Conservation (phyloP, 2,888 invertebrate species). For the Synergus itoensis region DNA sequence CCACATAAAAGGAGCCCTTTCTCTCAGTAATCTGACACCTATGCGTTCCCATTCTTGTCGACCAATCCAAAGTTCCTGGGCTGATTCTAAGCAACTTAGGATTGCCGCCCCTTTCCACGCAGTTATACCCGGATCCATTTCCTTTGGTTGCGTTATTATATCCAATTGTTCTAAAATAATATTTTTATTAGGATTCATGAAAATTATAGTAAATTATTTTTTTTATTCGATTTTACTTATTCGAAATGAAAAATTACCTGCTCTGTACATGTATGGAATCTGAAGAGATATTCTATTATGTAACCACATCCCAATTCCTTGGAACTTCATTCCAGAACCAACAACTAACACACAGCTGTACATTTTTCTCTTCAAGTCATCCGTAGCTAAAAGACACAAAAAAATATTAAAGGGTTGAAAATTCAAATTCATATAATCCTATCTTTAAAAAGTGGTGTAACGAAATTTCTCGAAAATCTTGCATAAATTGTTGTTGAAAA, state of each 20-base stretch:
- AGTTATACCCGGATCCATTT: slow-evolving; percentile 93
- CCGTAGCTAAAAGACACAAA: slow-evolving; percentile 81
- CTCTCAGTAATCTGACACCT: slow-evolving; percentile 91
- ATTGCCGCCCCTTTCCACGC: slow-evolving; percentile 98
- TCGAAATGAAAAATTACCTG: slow-evolving; percentile 75
- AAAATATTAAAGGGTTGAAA: slow-evolving; percentile 14
- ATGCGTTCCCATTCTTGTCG: slow-evolving; percentile 91
- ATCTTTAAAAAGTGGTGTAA: neutral
- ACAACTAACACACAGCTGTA: slow-evolving; percentile 94
- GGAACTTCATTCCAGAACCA: slow-evolving; percentile 94
- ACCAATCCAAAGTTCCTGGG: slow-evolving; percentile 95
- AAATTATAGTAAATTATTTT: neutral
- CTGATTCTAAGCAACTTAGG: slow-evolving; percentile 94
- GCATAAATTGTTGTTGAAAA: no score
- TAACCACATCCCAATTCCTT: slow-evolving; percentile 91
- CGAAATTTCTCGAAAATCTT: no score
- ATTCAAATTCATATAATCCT: neutral
- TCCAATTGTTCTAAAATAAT: slow-evolving; percentile 85
- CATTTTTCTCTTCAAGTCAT: slow-evolving; percentile 96
- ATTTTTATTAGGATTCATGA: neutral
- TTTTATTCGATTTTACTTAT: slow-evolving; percentile 9
- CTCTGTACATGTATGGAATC: slow-evolving; percentile 88
- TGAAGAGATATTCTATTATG: slow-evolving; percentile 92
- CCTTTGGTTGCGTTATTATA: slow-evolving; percentile 93
- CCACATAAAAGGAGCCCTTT: slow-evolving; percentile 96